Evolutionary conservation across 2,888 invertebrate species (phyloP).

Genomic region (Pandemis corylana): DNA sequence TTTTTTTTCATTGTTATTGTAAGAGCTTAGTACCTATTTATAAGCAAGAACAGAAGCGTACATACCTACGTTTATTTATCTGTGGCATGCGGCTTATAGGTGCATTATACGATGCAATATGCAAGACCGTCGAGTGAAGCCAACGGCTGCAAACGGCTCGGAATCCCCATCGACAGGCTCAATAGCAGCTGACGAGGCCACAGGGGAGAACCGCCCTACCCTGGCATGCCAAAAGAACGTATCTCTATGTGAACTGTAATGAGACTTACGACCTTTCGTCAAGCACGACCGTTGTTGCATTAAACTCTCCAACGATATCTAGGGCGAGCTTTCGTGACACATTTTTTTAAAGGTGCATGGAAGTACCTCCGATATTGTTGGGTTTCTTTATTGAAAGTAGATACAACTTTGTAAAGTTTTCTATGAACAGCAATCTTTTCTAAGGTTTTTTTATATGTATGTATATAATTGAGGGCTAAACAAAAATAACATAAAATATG

Average conservation of each 20-base stretch:
- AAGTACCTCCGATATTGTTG: not conserved
- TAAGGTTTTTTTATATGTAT: no score
- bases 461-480: no score
- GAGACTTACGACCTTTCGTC: not conserved
- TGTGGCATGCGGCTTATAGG: not conserved
- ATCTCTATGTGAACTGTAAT: not conserved
- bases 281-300: constrained; percentile 8
- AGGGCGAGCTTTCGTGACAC: constrained; percentile 16
- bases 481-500: no score
- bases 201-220: not conserved
- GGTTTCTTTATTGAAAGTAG: not conserved
- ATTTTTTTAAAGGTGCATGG: not conserved
- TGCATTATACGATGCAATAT: not conserved
- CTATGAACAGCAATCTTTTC: not conserved
- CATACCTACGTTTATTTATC: not conserved
- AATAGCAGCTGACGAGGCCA: constrained; percentile 13
- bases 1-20: no score
- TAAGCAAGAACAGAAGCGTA: not conserved
- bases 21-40: not conserved
- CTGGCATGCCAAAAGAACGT: not conserved
- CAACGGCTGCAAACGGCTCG: constrained; percentile 8
- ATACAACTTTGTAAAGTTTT: not conserved
- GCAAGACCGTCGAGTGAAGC: not conserved
- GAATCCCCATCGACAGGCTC: constrained; percentile 11
- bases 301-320: constrained; percentile 19